Percentiles rank a stretch among this genome's conserved stretches.
phyloP scores from a whole-genome alignment of 2,113 vertebrate species.

The Budorcas taxicolor region DNA sequence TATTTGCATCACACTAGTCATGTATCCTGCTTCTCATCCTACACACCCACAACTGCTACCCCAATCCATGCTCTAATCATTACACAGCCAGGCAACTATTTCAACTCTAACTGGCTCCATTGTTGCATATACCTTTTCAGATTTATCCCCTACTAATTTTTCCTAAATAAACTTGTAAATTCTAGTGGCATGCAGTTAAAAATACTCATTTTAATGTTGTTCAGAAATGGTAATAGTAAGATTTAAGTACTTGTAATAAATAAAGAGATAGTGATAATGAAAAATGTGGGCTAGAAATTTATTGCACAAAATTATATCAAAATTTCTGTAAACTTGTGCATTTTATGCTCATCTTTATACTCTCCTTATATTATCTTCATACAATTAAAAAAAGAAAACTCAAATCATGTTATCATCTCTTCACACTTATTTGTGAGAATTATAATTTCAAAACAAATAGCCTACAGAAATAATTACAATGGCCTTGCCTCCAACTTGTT shows the following conservation, averaged over 20 bases:
- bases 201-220: background rate
- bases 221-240: background rate
- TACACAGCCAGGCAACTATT: background rate
- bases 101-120: background rate
- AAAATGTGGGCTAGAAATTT: background rate
- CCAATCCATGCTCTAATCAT: no score
- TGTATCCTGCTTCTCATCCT: background rate
- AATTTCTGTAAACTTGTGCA: background rate
- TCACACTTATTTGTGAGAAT: background rate
- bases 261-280: background rate
- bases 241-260: background rate
- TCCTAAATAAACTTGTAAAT: background rate
- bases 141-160: background rate
- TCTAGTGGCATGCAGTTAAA: background rate
- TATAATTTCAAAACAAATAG: background rate
- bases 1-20: background rate
- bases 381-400: background rate
- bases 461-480: background rate
- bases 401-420: background rate
- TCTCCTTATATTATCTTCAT: background rate
- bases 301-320: background rate
- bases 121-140: background rate
- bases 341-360: background rate
- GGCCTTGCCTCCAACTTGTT: background rate
- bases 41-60: accelerated